Percentiles rank a stretch among this genome's conserved stretches.
These are phyloP conservation scores for Apis cerana DNA, from an alignment of 1,140 invertebrate species.

Conservation along the genomic window DNA sequence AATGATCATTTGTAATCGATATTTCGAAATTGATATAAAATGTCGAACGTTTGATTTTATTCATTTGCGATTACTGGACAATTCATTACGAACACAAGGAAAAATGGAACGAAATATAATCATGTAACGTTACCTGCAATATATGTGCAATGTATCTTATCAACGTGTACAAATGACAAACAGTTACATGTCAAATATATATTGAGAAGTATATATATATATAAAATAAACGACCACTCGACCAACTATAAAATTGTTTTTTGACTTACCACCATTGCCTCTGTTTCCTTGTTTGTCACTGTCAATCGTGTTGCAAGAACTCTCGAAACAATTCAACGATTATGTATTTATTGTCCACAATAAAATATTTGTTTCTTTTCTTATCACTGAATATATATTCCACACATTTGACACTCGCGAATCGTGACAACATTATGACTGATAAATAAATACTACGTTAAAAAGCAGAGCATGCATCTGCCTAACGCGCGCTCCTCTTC, in stretches of 20 bases:
- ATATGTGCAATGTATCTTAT: slow-evolving; percentile 51
- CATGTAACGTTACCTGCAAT: slow-evolving; percentile 33
- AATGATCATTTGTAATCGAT: slow-evolving; percentile 1
- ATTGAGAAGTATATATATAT: slow-evolving; percentile 43
- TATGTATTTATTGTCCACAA: too few relatives aligned
- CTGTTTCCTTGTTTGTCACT: not conserved
- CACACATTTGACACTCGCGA: not conserved
- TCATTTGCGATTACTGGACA: not conserved
- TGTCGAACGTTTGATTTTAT: not conserved
- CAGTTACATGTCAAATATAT: slow-evolving; percentile 56
- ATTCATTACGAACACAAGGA: not conserved
- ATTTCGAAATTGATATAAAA: not conserved
- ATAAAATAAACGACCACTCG: slow-evolving; percentile 50
- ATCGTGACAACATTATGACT: not conserved
- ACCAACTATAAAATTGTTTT: slow-evolving; percentile 30
- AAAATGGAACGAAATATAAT: not conserved
- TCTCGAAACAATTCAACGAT: not conserved
- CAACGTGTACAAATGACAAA: slow-evolving; percentile 55
- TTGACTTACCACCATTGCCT: not conserved
- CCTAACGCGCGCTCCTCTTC: slow-evolving; percentile 20
- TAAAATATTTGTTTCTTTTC: too few relatives aligned
- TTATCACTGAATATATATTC: not conserved
- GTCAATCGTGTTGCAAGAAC: not conserved
- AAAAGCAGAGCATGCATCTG: not conserved
- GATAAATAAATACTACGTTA: not conserved